A percentile compares a stretch with the other conserved stretches of the same genome.
phyloP scores from a whole-genome alignment of 2,113 vertebrate genomes.

The Numenius arquata region DNA sequence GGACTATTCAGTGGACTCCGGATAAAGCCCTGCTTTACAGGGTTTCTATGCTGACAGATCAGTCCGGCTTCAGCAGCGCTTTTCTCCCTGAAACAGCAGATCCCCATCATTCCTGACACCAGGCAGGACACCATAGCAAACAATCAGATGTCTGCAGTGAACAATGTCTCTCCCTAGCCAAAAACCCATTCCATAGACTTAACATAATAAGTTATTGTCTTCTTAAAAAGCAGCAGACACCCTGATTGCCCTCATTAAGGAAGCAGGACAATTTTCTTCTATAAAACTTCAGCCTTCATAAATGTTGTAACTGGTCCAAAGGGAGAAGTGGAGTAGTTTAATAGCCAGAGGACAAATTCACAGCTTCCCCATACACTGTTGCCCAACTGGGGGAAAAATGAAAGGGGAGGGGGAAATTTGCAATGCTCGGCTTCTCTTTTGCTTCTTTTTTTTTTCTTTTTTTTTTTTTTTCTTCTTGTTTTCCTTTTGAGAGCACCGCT shows the following conservation, averaged over 20 bases:
- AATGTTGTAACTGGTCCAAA: background rate
- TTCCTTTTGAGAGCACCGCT: background rate
- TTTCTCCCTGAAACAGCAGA: background rate
- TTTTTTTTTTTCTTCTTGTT: background rate
- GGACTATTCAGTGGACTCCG: background rate
- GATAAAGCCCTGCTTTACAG: background rate
- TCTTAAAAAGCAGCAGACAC: conserved; percentile 19
- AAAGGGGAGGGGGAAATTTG: background rate
- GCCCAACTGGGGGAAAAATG: background rate
- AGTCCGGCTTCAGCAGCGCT: background rate
- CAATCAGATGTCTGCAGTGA: background rate
- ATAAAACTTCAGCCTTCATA: background rate
- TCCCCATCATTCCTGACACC: background rate
- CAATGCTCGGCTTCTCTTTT: background rate
- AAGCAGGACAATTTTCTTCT: conserved; percentile 4
- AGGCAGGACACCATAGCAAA: background rate
- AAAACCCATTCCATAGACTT: background rate
- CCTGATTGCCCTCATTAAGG: background rate
- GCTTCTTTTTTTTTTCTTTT: background rate
- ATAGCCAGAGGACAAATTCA: conserved; percentile 12
- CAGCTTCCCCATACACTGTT: background rate
- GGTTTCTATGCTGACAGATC: background rate
- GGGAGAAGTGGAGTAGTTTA: background rate
- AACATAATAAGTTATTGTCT: conserved; percentile 24
- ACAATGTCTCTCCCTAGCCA: background rate